These are phyloP conservation scores for human DNA, from an alignment of 2,113 vertebrate genomes.

Conservation along the genomic window DNA sequence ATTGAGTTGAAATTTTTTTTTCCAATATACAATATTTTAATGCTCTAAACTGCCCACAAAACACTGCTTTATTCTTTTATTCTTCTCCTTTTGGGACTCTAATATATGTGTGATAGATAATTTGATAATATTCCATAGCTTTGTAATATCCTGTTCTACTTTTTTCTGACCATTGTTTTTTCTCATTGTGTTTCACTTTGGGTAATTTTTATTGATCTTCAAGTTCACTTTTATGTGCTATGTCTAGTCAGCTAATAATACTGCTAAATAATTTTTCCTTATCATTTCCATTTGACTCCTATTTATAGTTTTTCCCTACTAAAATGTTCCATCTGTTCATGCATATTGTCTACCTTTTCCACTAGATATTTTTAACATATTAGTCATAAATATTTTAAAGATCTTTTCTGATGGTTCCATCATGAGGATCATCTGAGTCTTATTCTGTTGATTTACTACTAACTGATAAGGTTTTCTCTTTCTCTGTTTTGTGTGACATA, in stretches of 20 bases:
- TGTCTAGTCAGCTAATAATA: not conserved
- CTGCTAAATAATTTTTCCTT: not conserved
- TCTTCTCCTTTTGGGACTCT: not conserved
- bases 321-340: not conserved
- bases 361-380: not conserved
- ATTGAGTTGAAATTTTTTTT: not conserved
- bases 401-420: not conserved
- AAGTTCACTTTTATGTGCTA: not conserved
- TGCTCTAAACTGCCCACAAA: not conserved
- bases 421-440: not conserved
- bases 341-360: too few relatives aligned
- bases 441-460: not conserved
- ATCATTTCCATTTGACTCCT: not conserved
- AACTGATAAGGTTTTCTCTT: not conserved
- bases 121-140: not conserved
- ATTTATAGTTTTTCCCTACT: not conserved
- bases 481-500: not conserved
- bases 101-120: not conserved
- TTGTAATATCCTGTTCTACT: not conserved
- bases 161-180: not conserved
- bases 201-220: not conserved
- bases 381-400: not conserved
- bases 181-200: not conserved
- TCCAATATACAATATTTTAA: not conserved
- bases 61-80: not conserved